Evolutionary conservation across 2,888 invertebrate genomes (phyloP), one percentile per base, ranked within the genome.

Genomic region (Netelia melanura): DNA sequence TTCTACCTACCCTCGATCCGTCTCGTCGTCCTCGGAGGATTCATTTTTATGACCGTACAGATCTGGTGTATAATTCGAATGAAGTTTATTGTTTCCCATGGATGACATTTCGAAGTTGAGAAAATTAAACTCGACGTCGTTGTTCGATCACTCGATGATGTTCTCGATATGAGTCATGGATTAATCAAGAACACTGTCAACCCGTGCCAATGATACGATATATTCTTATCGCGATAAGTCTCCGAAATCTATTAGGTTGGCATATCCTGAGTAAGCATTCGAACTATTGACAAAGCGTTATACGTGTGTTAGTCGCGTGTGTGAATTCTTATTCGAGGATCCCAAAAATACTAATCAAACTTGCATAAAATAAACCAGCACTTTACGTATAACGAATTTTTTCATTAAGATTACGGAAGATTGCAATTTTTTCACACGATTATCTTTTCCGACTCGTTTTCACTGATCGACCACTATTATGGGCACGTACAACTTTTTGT

Each of bases 151-250:
- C 68, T 11, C 67, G 48, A 61, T 75, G 78, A 21, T 21, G 52
- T 68, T 44, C 48, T 17, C 64, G 43, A 74, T 21, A 74, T 72
- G 54, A 30, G 79, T 85, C 79, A 79, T 52, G 21, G 11, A 61
- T 48, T 68, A 52, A 61, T 17, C 25, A 48, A 14, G 21, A 21
- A 10, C 38, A 52, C 64, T 81, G n/a, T 56, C 74, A 48, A 70
- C 70, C 23, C 48, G 62, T 62, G 43, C 44, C 64, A 79, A 81
- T 21, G 58, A 8, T 79, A 82, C 30, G 68, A 38, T 48, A 58
- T 62, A 61, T 65, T 62, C 79, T 85, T 85, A 82, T 85, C 85
- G 48, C 75, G 85, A 85, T 85, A 85, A 85, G 79, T 76, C 65
- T 78, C 25, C 70, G 17, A 71, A 75, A 79, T 85, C 43, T 44